Base-by-base conservation (phyloP, 2,113 vertebrate genomes). In the Notarius lentiginosus region DNA sequence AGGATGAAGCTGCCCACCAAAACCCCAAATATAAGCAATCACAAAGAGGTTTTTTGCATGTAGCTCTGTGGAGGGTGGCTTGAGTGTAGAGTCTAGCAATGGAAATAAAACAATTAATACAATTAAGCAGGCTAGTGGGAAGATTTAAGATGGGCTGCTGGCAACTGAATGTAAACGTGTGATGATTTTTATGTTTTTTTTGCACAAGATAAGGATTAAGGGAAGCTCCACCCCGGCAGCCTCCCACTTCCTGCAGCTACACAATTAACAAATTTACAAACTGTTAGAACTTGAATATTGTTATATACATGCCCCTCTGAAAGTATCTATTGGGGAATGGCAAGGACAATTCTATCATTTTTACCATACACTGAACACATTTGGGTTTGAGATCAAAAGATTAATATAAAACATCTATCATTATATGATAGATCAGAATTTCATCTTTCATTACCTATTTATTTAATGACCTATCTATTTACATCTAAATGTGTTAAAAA, bases 21-120 rank as follows among this genome's bases (percentile, higher is more conserved):
- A 97, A 49, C 96, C 95, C 97, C 97, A 97, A 83, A 96, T 91
- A 83, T 95, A 95, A 68, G 96, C 95, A 60, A 96, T 91, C 34
- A 96, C 88, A 89, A 98, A 96, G 87, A 95, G 87, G 90, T 94
- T 95, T 90, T 92, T 88, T 82, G 86, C 81, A 17, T 95, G 90
- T 56, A 92, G 65, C 2, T 87, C 86, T 76, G 49, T 72, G 79
- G 24, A 49, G 12, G 58, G 63, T 90, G 53, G 10, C 9, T 83
- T 56, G 1, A 66, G 60, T 75, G 10, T 82, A 65, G 73, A 24
- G 49, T 83, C 84, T 76, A 75, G 65, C 53, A 84, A 7, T 20
- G 4, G 55, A 34, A 66, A 75, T 53, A 49, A 70, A 75, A 68
- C 22, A 56, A 56, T 80, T 27, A 72, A 63, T 7, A 68, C 24